Conservation (phyloP, 1,140 invertebrate genomes). For the Rhagoletis zephyria region DNA sequence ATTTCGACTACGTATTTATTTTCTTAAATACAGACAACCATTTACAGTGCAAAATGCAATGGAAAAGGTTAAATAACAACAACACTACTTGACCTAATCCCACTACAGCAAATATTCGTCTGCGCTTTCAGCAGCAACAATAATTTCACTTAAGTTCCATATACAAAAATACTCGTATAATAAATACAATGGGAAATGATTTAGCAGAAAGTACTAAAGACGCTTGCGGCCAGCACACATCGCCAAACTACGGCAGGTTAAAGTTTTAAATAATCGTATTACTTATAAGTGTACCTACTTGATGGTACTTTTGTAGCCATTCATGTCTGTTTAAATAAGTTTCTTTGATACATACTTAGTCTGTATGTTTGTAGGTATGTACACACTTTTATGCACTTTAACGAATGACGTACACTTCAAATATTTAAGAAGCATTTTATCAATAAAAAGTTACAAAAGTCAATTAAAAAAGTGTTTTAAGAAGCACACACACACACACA, state of each 20-base stretch:
- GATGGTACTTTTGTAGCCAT: too few relatives aligned
- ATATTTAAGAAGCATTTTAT: constrained; percentile 1
- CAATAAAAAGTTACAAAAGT: constrained; percentile 47
- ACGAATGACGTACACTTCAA: background rate
- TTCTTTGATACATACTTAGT: background rate
- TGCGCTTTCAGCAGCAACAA: background rate
- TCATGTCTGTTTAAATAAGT: too few relatives aligned
- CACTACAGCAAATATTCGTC: background rate
- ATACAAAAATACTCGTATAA: background rate
- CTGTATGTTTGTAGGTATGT: background rate
- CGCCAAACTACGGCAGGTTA: background rate
- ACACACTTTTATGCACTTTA: background rate
- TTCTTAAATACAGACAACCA: background rate
- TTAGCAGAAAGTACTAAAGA: constrained; percentile 15
- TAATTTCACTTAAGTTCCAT: background rate
- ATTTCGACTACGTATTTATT: background rate
- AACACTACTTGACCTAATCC: constrained; percentile 4
- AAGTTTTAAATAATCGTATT: background rate
- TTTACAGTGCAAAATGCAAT: background rate
- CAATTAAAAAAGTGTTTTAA: constrained; percentile 33
- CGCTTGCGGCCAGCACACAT: background rate
- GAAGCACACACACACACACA: background rate
- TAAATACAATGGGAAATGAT: background rate
- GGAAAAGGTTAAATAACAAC: background rate
- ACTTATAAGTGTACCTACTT: background rate